These are phyloP conservation scores for Sitodiplosis mosellana DNA, from an alignment of 1,140 invertebrate genomes.

Conservation along the genomic window DNA sequence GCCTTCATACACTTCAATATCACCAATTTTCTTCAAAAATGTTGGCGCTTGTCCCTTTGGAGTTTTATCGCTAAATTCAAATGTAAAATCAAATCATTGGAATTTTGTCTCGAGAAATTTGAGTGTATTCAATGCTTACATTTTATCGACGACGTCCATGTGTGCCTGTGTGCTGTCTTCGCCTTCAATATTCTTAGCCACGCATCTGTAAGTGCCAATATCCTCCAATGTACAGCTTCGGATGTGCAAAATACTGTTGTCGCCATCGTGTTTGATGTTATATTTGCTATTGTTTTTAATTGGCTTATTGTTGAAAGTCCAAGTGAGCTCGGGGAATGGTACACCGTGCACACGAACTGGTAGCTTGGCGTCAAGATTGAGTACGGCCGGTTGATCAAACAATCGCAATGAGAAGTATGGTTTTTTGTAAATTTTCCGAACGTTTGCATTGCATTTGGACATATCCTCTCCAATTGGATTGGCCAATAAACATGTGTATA, in stretches of 20 bases:
- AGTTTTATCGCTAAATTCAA: conserved; percentile 38
- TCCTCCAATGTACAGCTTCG: conserved; percentile 46
- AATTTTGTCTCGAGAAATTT: conserved; percentile 4
- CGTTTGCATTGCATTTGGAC: conserved; percentile 44
- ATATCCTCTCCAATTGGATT: conserved; percentile 57
- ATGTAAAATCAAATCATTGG: conserved; percentile 2
- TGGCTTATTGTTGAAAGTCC: conserved; percentile 60
- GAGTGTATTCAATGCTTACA: conserved; percentile 38
- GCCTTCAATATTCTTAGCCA: conserved; percentile 62
- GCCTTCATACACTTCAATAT: conserved; percentile 69
- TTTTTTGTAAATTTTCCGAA: conserved; percentile 60
- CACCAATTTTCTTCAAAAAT: conserved; percentile 77
- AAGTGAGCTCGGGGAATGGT: conserved; percentile 68
- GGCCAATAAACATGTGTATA: conserved; percentile 50
- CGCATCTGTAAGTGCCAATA: conserved; percentile 55
- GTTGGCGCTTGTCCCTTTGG: conserved; percentile 63
- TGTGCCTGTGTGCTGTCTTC: conserved; percentile 53
- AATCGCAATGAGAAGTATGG: conserved; percentile 70
- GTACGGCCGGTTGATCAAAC: conserved; percentile 65
- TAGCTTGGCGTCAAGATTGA: conserved; percentile 61
- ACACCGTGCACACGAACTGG: conserved; percentile 64
- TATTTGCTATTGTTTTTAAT: conserved; percentile 53
- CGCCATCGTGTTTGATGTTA: conserved; percentile 57
- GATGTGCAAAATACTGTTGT: conserved; percentile 55
- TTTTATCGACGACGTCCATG: conserved; percentile 59